These are phyloP conservation scores for Epinotia brunnichana DNA, from an alignment of 2,888 invertebrate species.

Conservation along the genomic window DNA sequence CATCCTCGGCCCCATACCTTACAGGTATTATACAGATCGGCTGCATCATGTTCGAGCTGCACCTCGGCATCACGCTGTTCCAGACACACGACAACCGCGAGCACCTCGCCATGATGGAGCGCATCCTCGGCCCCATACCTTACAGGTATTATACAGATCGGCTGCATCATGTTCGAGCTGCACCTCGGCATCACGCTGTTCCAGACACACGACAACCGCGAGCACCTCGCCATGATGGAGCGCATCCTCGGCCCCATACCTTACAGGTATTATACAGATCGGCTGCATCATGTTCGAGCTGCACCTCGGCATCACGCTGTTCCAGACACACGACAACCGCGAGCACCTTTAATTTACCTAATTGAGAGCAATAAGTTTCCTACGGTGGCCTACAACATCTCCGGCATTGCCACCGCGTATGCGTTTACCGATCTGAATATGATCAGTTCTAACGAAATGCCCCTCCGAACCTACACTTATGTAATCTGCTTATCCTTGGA, in stretches of 20 bases:
- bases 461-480: background rate
- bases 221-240: constrained; percentile 99
- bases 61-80: constrained; percentile 98
- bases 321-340: constrained; percentile 99
- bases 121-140: constrained; percentile 98
- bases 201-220: constrained; percentile 99
- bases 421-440: no score
- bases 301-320: constrained; percentile 98
- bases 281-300: constrained; percentile 99
- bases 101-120: constrained; percentile 99
- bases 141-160: constrained; percentile 92
- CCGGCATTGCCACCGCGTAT: no score
- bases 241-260: constrained; percentile 98
- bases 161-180: constrained; percentile 99
- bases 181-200: constrained; percentile 99
- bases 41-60: constrained; percentile 99
- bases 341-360: constrained; percentile 87
- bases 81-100: constrained; percentile 99
- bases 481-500: background rate
- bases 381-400: no score
- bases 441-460: background rate
- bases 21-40: constrained; percentile 93
- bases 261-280: constrained; percentile 90
- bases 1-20: constrained; percentile 97
- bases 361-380: no score